Evolutionary conservation across 2,797 vertebrate species (phyloP), one percentile per base, ranked within the genome.

Genomic region (Onychomys arenicola): DNA sequence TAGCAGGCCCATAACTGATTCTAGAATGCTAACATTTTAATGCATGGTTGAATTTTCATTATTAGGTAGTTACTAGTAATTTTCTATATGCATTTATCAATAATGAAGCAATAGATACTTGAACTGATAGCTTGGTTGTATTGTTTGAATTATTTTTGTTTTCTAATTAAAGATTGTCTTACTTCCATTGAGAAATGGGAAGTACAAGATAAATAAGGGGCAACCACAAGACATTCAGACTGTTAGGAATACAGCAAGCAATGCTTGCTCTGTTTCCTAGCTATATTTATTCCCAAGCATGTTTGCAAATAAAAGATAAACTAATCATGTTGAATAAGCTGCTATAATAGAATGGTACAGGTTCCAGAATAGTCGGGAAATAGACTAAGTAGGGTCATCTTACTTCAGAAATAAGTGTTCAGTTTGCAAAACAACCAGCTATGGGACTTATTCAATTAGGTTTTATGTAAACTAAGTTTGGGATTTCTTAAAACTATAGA

Each of bases 31-130:
- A 98, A 98, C 97, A 98, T 98, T 98, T 97, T 98, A 98, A 98
- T 98, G 98, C 99, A 99, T 99, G 98, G 98, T 95, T 98, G 94
- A 98, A 97, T 97, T 97, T 98, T 94, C 98, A 97, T 98, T 98
- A 97, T 98, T 98, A 97, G 0, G 95, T 98, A 98, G 97, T 98
- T 98, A 98, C 95, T 98, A 98, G 97, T 98, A 97, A 97, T 98
- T 98, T 98, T 97, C 98, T 97, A 98, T 99, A 98, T 98, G 98
- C 98, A 98, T 98, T 98, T 98, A 98, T 98, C 98, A 97, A 98
- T 98, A 98, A 98, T 93, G 97, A 99, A 99, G 98, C 98, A 99
- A 99, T 99, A 99, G 98, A 97, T 98, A 98, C 95, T 98, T 98
- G 98, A 98, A 97, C 97, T 97, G 98, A 98, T 98, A 98, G 98